phyloP scores from a whole-genome alignment of 2,797 vertebrate species.

The Pyrocephalus nanus region DNA sequence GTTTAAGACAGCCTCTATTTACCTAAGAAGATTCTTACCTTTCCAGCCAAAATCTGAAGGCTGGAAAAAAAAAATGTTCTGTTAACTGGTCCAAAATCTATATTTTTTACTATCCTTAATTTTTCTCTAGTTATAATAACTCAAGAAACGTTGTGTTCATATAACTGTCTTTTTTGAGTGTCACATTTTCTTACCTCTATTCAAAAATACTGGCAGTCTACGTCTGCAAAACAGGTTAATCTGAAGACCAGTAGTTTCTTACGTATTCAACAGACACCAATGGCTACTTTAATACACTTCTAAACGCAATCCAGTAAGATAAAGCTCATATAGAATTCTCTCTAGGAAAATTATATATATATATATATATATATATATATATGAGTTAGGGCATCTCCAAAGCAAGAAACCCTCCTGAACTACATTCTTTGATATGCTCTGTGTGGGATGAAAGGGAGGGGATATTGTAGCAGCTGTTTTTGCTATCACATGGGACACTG shows the following conservation, averaged over 20 bases:
- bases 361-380: too few relatives aligned
- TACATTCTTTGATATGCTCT: neutral
- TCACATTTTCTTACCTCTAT: neutral
- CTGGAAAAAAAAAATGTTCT: neutral
- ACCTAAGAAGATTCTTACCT: neutral
- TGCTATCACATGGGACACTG: neutral
- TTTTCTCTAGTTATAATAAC: neutral
- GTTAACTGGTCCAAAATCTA: neutral
- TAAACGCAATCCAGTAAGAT: neutral
- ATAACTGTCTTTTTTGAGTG: neutral
- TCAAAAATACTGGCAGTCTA: neutral
- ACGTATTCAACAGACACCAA: neutral
- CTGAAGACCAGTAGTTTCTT: neutral
- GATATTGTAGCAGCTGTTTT: neutral
- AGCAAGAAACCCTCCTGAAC: neutral
- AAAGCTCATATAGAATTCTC: neutral
- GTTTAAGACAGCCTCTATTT: neutral
- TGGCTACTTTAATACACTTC: neutral
- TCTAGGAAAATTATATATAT: too few relatives aligned
- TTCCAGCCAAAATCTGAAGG: neutral
- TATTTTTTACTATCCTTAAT: neutral
- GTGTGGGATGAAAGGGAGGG: neutral
- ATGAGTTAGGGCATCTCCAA: neutral
- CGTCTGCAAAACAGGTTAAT: neutral
- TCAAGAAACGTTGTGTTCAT: neutral